phyloP scores from a whole-genome alignment of 1,140 invertebrate genomes.

The Drosophila malerkotliana region DNA sequence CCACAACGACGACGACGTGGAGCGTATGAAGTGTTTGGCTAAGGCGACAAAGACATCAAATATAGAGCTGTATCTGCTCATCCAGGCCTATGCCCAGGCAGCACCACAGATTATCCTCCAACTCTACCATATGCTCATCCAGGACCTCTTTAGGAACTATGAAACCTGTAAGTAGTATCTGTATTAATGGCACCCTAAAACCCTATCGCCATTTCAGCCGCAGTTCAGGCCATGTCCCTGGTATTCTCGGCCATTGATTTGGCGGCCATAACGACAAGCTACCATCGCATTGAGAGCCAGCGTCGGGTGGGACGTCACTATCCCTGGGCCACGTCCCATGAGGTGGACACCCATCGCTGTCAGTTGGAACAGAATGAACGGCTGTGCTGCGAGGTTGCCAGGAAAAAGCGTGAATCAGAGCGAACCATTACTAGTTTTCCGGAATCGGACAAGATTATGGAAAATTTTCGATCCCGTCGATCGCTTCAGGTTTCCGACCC shows the following conservation, averaged over 20 bases:
- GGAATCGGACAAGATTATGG: constrained; percentile 77
- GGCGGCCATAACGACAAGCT: constrained; percentile 88
- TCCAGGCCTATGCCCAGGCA: constrained; percentile 90
- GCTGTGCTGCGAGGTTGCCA: constrained; percentile 51
- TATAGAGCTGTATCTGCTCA: constrained; percentile 89
- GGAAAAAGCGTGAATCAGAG: constrained; percentile 70
- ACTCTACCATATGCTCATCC: constrained; percentile 85
- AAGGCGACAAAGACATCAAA: constrained; percentile 86
- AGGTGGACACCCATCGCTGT: constrained; percentile 53
- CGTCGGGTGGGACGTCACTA: constrained; percentile 89
- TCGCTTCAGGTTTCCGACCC: not conserved
- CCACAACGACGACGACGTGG: constrained; percentile 85
- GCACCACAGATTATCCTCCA: constrained; percentile 89
- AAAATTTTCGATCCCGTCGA: constrained; percentile 59
- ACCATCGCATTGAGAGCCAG: constrained; percentile 91
- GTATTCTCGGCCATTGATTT: constrained; percentile 87
- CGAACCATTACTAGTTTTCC: constrained; percentile 73
- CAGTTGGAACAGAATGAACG: constrained; percentile 60
- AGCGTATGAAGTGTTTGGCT: constrained; percentile 86
- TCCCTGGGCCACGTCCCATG: constrained; percentile 87
- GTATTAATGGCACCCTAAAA: not conserved
- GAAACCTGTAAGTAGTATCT: constrained; percentile 65
- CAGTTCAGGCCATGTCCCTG: constrained; percentile 87
- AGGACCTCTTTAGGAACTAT: constrained; percentile 82
- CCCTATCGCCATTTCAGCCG: constrained; percentile 84